A percentile compares a stretch with the other conserved stretches of the same genome.
phyloP scores from a whole-genome alignment of 2,797 vertebrate genomes.

The Agapornis canus region DNA sequence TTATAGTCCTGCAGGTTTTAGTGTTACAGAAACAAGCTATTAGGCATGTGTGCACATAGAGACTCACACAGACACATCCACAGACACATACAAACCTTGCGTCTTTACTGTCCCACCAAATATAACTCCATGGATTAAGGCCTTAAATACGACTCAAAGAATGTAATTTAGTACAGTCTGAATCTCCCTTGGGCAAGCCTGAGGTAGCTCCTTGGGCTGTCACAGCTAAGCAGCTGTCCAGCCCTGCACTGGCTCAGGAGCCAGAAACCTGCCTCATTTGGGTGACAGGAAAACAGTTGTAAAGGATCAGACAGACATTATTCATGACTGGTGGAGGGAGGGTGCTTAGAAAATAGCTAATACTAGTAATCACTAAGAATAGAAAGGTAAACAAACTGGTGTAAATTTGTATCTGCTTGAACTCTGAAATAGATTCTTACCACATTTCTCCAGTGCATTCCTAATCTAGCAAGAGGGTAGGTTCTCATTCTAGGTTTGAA shows the following conservation, averaged over 20 bases:
- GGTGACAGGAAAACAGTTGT: slow-evolving; percentile 23
- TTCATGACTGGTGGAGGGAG: neutral
- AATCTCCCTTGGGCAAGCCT: slow-evolving; percentile 18
- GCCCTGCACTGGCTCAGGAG: neutral
- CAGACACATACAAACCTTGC: neutral
- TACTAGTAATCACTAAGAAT: slow-evolving; percentile 1
- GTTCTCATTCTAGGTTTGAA: neutral
- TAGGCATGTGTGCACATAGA: neutral
- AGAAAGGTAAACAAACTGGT: slow-evolving; percentile 37
- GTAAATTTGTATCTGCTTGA: neutral
- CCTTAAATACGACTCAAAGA: slow-evolving; percentile 36
- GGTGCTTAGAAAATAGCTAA: slow-evolving; percentile 1
- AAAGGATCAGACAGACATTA: slow-evolving; percentile 37
- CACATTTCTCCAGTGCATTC: neutral
- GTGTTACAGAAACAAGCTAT: neutral
- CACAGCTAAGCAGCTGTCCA: slow-evolving; percentile 51
- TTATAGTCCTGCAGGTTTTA: neutral
- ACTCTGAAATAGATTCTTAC: neutral
- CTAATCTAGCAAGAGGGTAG: neutral
- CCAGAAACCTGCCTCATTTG: slow-evolving; percentile 35
- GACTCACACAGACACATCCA: neutral
- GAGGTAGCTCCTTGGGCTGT: slow-evolving; percentile 40
- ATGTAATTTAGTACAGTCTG: slow-evolving; percentile 29
- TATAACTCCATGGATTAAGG: slow-evolving; percentile 48
- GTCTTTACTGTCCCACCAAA: slow-evolving; percentile 36